These are phyloP conservation scores for Eupithecia subumbrata DNA, from an alignment of 2,888 invertebrate species.

Conservation along the genomic window DNA sequence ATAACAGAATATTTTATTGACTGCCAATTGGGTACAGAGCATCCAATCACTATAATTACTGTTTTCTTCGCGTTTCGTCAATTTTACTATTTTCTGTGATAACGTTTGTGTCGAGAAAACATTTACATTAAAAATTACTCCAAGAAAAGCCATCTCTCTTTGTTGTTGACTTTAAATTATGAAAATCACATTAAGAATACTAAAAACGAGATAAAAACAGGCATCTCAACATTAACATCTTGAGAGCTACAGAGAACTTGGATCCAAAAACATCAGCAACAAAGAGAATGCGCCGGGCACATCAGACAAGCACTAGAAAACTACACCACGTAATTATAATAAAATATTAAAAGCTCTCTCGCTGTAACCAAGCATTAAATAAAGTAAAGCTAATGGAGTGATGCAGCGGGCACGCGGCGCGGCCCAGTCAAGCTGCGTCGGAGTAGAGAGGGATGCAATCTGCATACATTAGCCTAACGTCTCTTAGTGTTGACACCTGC, in stretches of 20 bases:
- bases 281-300: conserved; percentile 35
- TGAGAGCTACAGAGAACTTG: conserved; percentile 16
- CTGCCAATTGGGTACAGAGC: conserved; percentile 15
- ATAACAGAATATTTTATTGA: conserved; percentile 1
- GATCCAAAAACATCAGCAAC: conserved; percentile 28
- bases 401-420: conserved; percentile 55
- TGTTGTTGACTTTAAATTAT: not conserved
- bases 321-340: conserved; percentile 44
- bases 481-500: conserved; percentile 83
- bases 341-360: conserved; percentile 46
- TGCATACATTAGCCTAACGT: conserved; percentile 83
- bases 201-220: not conserved
- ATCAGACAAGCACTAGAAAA: conserved; percentile 41
- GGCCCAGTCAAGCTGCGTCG: conserved; percentile 45
- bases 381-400: conserved; percentile 69
- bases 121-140: conserved; percentile 38
- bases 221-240: not conserved
- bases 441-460: conserved; percentile 77
- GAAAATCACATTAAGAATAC: not conserved
- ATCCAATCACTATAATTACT: conserved; percentile 49
- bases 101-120: conserved; percentile 42
- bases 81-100: conserved; percentile 57
- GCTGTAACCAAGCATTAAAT: conserved; percentile 60
- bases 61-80: conserved; percentile 48
- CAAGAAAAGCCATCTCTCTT: conserved; percentile 14